phyloP scores from a whole-genome alignment of 2,888 invertebrate genomes.

The Fragum whitleyi region DNA sequence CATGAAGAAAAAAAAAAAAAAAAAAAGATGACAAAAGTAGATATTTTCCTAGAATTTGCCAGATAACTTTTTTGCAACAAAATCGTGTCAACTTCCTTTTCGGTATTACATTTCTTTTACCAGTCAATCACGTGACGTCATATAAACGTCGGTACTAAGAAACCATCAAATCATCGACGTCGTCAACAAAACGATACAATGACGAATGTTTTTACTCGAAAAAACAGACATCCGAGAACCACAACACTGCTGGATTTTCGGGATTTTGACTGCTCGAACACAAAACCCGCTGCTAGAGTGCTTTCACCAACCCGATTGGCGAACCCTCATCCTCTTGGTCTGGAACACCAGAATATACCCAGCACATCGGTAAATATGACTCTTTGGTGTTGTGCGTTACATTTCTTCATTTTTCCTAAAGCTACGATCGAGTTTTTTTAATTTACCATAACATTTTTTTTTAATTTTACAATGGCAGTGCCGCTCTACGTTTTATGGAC shows the following conservation, averaged over 20 bases:
- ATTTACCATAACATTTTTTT: no score
- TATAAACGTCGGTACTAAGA: neutral
- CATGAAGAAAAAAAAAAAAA: no score
- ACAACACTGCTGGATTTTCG: slow-evolving; percentile 48
- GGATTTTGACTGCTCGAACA: neutral
- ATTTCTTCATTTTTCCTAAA: no score
- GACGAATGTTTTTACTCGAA: slow-evolving; percentile 56
- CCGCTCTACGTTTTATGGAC: no score
- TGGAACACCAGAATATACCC: slow-evolving; percentile 49
- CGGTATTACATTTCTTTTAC: no score
- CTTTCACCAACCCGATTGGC: slow-evolving; percentile 50
- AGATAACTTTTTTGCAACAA: no score
- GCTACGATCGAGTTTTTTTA: no score
- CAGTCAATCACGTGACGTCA: neutral
- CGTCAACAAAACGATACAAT: slow-evolving; percentile 4
- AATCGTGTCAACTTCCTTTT: no score
- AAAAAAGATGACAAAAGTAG: no score
- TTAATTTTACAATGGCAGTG: no score
- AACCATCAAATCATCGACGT: neutral
- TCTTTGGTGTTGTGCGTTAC: no score
- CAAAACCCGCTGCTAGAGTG: slow-evolving; percentile 23
- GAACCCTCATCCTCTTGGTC: slow-evolving; percentile 50
- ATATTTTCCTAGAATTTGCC: no score
- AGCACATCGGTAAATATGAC: slow-evolving; percentile 39
- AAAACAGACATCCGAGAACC: slow-evolving; percentile 39